Percentiles rank a stretch among this genome's conserved stretches.
Conservation (phyloP, 1,140 invertebrate genomes). For the Sinella curviseta region DNA sequence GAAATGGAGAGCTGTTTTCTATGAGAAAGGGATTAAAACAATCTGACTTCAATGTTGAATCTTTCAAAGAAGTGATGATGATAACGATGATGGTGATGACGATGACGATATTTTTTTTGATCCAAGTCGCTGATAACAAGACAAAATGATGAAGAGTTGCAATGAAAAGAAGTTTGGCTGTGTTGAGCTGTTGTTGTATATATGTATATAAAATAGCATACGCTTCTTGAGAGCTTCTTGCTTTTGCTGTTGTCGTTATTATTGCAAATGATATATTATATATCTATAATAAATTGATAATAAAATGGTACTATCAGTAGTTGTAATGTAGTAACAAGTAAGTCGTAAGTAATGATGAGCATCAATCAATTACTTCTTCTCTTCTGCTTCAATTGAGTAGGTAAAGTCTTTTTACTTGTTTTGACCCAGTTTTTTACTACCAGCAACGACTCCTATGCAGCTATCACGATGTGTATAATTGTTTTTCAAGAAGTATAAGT, state of each 20-base stretch:
- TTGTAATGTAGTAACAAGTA: not conserved
- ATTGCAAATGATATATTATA: not conserved
- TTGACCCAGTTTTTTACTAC: slow-evolving; percentile 18
- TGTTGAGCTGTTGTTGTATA: too few species aligned
- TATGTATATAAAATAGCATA: not conserved
- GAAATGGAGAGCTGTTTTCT: slow-evolving; percentile 22
- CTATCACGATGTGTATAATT: slow-evolving; percentile 18
- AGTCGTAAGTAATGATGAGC: slow-evolving; percentile 12
- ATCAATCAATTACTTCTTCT: slow-evolving; percentile 20
- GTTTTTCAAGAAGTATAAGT: not conserved
- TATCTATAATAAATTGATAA: slow-evolving; percentile 10
- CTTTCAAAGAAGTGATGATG: not conserved
- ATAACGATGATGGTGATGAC: not conserved
- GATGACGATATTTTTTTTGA: slow-evolving; percentile 19
- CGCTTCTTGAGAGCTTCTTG: not conserved
- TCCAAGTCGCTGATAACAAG: not conserved
- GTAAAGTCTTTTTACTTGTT: slow-evolving; percentile 16
- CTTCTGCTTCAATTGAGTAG: too few species aligned
- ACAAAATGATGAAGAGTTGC: not conserved
- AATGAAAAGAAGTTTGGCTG: not conserved
- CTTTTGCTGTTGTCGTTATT: not conserved
- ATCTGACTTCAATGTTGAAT: not conserved
- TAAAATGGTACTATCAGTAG: slow-evolving; percentile 8
- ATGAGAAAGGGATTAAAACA: slow-evolving; percentile 25
- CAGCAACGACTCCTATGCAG: not conserved